Percentiles rank a stretch among this genome's conserved stretches.
phyloP scores from a whole-genome alignment of 2,113 vertebrate species.

The Chitala chitala region DNA sequence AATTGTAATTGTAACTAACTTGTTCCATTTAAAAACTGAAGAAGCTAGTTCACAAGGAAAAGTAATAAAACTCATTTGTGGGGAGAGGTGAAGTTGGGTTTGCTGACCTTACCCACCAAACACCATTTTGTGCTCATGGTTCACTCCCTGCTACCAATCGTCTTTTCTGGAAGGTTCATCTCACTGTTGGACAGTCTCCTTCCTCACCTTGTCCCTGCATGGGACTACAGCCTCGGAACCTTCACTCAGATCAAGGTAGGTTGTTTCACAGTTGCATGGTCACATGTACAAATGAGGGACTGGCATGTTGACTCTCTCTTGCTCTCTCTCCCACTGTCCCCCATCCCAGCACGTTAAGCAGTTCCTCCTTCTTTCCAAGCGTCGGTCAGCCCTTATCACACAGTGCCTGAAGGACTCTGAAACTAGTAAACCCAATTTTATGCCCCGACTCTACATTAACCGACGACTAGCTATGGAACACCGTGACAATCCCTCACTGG shows the following conservation, averaged over 20 bases:
- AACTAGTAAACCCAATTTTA: slow-evolving; percentile 90
- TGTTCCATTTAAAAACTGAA: no score
- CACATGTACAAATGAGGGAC: neutral
- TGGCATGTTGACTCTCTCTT: neutral
- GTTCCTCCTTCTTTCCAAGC: slow-evolving; percentile 89
- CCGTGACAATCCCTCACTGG: slow-evolving; percentile 82
- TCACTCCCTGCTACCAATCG: no score
- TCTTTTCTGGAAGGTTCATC: slow-evolving; percentile 72
- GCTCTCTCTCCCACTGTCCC: neutral
- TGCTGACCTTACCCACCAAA: no score
- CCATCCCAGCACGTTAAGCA: slow-evolving; percentile 81
- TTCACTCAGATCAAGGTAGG: slow-evolving; percentile 92
- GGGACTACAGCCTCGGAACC: slow-evolving; percentile 90
- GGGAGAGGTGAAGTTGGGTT: no score
- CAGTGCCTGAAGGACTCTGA: slow-evolving; percentile 95
- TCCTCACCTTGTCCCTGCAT: slow-evolving; percentile 86
- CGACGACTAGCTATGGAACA: slow-evolving; percentile 95
- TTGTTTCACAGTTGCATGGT: neutral
- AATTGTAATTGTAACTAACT: no score
- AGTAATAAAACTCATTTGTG: no score
- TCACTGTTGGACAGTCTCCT: slow-evolving; percentile 82
- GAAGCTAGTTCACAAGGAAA: no score
- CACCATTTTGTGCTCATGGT: no score
- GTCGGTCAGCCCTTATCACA: slow-evolving; percentile 81
- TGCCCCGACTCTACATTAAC: slow-evolving; percentile 98